Conservation (phyloP, 2,888 invertebrate species). For the Eupeodes latifasciatus region DNA sequence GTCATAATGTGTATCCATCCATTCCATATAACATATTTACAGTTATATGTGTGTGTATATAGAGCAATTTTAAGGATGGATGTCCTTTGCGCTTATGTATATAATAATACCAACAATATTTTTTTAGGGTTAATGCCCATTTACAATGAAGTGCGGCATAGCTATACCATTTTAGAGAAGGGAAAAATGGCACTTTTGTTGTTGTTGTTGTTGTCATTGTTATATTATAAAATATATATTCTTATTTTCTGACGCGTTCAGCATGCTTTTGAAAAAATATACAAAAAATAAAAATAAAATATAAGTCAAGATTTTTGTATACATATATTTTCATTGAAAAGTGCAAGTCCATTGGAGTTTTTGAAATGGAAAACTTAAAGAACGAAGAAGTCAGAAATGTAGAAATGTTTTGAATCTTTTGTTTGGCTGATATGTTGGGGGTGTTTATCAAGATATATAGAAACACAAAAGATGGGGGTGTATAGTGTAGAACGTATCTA, state of each 20-base stretch:
- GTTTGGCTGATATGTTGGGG: conserved; percentile 10
- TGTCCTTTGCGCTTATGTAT: conserved; percentile 39
- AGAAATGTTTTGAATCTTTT: conserved; percentile 26
- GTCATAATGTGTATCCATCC: neutral
- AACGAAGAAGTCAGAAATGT: conserved; percentile 8
- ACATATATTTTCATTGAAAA: conserved; percentile 48
- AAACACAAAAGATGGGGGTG: conserved; percentile 19
- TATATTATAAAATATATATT: conserved; percentile 17
- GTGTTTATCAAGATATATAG: neutral
- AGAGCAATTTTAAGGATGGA: conserved; percentile 18
- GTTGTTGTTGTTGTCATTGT: conserved; percentile 30
- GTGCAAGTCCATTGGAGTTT: conserved; percentile 60
- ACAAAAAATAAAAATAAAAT: conserved; percentile 23
- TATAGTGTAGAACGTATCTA: neutral
- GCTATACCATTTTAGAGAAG: conserved; percentile 56
- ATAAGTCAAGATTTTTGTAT: conserved; percentile 72
- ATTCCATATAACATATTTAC: neutral
- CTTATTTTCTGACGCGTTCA: conserved; percentile 22
- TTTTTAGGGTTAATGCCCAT: conserved; percentile 70
- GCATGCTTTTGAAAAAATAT: conserved; percentile 21
- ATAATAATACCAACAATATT: neutral
- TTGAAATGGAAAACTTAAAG: neutral
- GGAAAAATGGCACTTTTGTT: conserved; percentile 59
- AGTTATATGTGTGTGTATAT: too few relatives aligned
- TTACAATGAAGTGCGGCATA: conserved; percentile 62